These are phyloP conservation scores for Drosophila leontia DNA, from an alignment of 1,140 invertebrate genomes.

Conservation along the genomic window DNA sequence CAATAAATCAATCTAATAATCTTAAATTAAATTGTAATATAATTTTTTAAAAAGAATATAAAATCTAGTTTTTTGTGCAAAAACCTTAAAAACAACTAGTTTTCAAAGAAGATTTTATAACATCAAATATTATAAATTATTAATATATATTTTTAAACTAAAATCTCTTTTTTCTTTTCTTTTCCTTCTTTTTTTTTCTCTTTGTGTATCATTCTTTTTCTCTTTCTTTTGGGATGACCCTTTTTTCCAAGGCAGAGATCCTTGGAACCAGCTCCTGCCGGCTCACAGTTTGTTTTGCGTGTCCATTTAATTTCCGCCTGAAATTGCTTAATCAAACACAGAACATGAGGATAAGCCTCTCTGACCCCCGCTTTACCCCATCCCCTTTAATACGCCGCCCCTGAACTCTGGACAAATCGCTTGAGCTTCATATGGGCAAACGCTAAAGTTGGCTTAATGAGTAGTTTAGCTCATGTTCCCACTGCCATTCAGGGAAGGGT, in stretches of 20 bases:
- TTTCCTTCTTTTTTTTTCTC: neutral
- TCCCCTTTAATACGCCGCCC: neutral
- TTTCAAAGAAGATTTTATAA: neutral
- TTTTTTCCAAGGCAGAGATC: slow-evolving; percentile 43
- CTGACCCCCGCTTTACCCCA: neutral
- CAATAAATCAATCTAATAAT: neutral
- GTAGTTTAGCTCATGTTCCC: slow-evolving; percentile 64
- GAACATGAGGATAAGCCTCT: slow-evolving; percentile 50
- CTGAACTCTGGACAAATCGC: slow-evolving; percentile 51
- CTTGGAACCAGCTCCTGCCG: slow-evolving; percentile 20
- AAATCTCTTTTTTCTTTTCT: too few relatives aligned
- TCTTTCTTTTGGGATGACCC: slow-evolving; percentile 46
- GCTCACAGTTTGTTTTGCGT: slow-evolving; percentile 75
- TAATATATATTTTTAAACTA: neutral
- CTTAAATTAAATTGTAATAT: neutral
- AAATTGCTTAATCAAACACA: slow-evolving; percentile 82
- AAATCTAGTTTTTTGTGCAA: too few relatives aligned
- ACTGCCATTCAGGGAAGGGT: slow-evolving; percentile 11
- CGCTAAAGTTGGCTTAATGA: slow-evolving; percentile 70
- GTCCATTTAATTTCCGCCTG: slow-evolving; percentile 82
- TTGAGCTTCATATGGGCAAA: slow-evolving; percentile 29
- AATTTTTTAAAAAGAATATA: neutral
- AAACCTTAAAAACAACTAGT: neutral
- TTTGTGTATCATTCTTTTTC: neutral
- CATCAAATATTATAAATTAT: neutral